Evolutionary conservation across 23 tunicate species (phyloP).

Genomic region (Halocynthia roretzi): DNA sequence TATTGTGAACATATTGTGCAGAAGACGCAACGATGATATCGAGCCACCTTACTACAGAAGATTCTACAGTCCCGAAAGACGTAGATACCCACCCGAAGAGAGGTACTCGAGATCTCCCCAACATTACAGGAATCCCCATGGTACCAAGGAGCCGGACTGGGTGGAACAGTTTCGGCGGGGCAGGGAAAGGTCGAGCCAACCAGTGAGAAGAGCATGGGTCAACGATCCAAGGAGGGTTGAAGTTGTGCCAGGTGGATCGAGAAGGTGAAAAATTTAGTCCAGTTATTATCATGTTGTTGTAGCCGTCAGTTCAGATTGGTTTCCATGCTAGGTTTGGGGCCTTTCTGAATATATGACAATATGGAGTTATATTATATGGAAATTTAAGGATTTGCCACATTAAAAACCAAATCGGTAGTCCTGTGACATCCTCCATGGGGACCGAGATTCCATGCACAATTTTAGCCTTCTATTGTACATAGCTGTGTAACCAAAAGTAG

Average conservation of each 20-base stretch:
- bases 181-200: conserved; percentile 31
- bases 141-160: conserved; percentile 83
- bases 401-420: too few species aligned
- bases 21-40: background rate
- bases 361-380: too few species aligned
- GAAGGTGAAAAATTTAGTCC: background rate
- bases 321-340: too few species aligned
- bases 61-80: conserved; percentile 12
- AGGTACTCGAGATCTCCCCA: conserved; percentile 5
- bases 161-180: conserved; percentile 69
- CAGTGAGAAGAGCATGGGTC: conserved; percentile 46
- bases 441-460: too few species aligned
- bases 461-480: too few species aligned
- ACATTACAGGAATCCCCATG: conserved; percentile 6
- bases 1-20: background rate
- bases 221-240: conserved; percentile 65
- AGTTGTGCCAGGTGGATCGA: conserved; percentile 3
- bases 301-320: too few species aligned
- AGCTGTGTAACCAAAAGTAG: too few species aligned
- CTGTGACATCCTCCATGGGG: too few species aligned
- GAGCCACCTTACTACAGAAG: conserved; percentile 15
- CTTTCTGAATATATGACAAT: too few species aligned
- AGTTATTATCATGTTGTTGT: too few species aligned
- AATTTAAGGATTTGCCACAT: too few species aligned
- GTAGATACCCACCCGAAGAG: background rate